These are phyloP conservation scores for Caerostris extrusa DNA, from an alignment of 1,140 invertebrate genomes.

Conservation along the genomic window DNA sequence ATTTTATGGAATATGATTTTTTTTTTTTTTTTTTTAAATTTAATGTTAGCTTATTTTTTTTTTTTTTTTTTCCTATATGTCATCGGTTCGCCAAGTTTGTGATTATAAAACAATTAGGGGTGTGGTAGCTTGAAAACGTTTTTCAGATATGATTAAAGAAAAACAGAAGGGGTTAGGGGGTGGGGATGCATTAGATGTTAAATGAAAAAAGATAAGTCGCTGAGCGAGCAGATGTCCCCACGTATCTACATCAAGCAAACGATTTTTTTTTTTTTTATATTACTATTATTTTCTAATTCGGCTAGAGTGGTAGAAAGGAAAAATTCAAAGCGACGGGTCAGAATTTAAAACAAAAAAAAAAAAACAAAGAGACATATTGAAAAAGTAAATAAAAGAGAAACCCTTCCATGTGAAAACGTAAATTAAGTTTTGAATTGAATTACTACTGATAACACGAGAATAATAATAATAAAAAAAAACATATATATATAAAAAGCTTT, in stretches of 20 bases:
- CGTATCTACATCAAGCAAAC: background rate
- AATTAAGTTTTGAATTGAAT: constrained; percentile 77
- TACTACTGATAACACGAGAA: constrained; percentile 73
- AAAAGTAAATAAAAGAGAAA: constrained; percentile 38
- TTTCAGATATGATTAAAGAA: constrained; percentile 72
- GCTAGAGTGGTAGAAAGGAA: background rate
- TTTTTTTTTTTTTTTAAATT: constrained; percentile 15
- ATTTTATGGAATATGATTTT: constrained; percentile 40
- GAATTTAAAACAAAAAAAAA: constrained; percentile 52
- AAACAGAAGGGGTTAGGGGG: constrained; percentile 4
- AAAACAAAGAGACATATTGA: constrained; percentile 14
- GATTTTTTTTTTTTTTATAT: too few relatives aligned
- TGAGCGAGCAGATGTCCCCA: constrained; percentile 56
- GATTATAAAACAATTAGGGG: constrained; percentile 77
- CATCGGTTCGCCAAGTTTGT: constrained; percentile 59
- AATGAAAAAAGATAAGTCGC: constrained; percentile 73
- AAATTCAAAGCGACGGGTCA: constrained; percentile 48
- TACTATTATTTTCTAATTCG: constrained; percentile 70
- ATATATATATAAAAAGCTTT: constrained; percentile 30
- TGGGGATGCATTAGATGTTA: constrained; percentile 69
- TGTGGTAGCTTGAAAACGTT: constrained; percentile 32
- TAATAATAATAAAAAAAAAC: constrained; percentile 47
- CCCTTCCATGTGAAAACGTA: constrained; percentile 52
- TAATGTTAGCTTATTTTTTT: constrained; percentile 29
- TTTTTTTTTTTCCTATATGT: background rate